Evolutionary conservation across 2,888 invertebrate species (phyloP).

Genomic region (Cremastinae sp.): DNA sequence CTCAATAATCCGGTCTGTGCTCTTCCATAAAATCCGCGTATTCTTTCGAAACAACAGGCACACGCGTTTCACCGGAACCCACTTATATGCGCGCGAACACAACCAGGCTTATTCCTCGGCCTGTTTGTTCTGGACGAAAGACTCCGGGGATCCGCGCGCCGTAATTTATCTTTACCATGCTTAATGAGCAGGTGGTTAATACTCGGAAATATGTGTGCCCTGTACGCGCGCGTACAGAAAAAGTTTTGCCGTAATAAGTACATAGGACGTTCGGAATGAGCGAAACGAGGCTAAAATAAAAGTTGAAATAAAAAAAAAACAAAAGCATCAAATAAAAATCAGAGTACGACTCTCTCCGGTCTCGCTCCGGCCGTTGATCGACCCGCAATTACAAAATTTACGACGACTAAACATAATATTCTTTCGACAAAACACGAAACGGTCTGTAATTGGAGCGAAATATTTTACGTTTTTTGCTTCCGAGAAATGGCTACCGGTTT

Average conservation of each 20-base stretch:
- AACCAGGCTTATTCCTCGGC: slow-evolving; percentile 44
- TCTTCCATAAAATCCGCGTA: slow-evolving; percentile 48
- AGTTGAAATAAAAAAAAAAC: no score
- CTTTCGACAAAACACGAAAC: slow-evolving; percentile 21
- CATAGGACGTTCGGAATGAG: slow-evolving; percentile 7
- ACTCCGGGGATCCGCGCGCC: slow-evolving; percentile 31
- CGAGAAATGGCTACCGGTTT: slow-evolving; percentile 38
- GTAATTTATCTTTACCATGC: slow-evolving; percentile 65
- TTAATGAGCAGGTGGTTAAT: slow-evolving; percentile 65
- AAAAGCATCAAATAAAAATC: slow-evolving; percentile 18
- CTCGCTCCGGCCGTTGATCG: slow-evolving; percentile 36
- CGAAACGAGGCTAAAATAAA: background rate
- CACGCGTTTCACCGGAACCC: slow-evolving; percentile 48
- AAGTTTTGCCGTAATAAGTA: slow-evolving; percentile 27
- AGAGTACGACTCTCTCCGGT: slow-evolving; percentile 22
- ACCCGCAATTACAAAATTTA: slow-evolving; percentile 47
- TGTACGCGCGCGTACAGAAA: background rate
- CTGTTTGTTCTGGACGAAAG: slow-evolving; percentile 58
- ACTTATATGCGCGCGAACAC: slow-evolving; percentile 61
- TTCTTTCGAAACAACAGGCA: slow-evolving; percentile 36
- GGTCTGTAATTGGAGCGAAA: slow-evolving; percentile 20
- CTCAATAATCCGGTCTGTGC: slow-evolving; percentile 6
- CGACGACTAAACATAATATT: slow-evolving; percentile 46
- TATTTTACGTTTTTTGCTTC: slow-evolving; percentile 14
- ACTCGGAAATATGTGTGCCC: slow-evolving; percentile 7